phyloP scores from a whole-genome alignment of 1,140 invertebrate species.

The Bathynomus jamesi region DNA sequence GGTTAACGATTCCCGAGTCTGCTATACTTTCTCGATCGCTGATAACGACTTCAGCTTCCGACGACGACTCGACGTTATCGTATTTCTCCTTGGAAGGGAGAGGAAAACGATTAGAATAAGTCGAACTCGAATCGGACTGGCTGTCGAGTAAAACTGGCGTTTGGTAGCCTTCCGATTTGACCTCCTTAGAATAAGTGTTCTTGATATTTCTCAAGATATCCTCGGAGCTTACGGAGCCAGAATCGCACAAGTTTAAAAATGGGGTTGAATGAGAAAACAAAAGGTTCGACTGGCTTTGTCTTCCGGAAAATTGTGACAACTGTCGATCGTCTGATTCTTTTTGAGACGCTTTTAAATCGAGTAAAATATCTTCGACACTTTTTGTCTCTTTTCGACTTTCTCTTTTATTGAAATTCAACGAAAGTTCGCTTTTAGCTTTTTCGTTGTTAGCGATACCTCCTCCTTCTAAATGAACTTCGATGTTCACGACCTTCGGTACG shows the following conservation, averaged over 20 bases:
- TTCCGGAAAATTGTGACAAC: too few relatives aligned
- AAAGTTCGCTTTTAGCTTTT: not conserved
- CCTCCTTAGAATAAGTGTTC: not conserved
- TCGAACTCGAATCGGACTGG: not conserved
- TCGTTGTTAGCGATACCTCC: not conserved
- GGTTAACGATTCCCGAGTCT: slow-evolving; percentile 26
- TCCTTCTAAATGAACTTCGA: slow-evolving; percentile 21
- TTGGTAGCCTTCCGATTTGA: not conserved
- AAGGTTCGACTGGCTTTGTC: too few relatives aligned
- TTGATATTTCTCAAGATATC: not conserved
- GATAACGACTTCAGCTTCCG: slow-evolving; percentile 25
- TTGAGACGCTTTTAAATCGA: too few relatives aligned
- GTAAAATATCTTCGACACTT: too few relatives aligned
- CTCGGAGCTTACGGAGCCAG: not conserved
- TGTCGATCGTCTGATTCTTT: too few relatives aligned
- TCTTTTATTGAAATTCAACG: too few relatives aligned
- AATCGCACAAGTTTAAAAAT: not conserved
- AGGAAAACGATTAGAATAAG: not conserved
- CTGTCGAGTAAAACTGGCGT: not conserved
- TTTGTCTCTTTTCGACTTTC: too few relatives aligned
- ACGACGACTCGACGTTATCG: not conserved
- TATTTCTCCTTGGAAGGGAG: not conserved
- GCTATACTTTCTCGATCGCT: slow-evolving; percentile 33
- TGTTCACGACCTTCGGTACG: slow-evolving; percentile 18
- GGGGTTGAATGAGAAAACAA: not conserved